These are phyloP conservation scores for Trogon melanurus DNA, from an alignment of 2,113 vertebrate species.

Conservation along the genomic window DNA sequence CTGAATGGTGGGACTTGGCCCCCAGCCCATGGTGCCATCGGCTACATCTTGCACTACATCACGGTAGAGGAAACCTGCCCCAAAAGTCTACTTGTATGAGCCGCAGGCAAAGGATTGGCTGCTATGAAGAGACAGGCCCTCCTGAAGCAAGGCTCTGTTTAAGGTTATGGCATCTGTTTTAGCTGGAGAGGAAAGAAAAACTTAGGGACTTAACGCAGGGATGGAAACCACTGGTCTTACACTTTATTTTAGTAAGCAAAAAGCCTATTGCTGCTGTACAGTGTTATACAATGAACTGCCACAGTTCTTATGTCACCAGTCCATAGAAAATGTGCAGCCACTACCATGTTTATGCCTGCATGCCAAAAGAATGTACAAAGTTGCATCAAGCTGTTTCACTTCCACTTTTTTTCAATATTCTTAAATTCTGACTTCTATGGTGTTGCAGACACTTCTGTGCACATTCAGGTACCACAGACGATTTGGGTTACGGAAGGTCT, in stretches of 20 bases:
- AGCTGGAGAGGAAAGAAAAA: slow-evolving; percentile 32
- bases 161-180: background rate
- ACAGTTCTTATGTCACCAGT: slow-evolving; percentile 32
- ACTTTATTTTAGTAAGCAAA: slow-evolving; percentile 55
- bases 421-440: slow-evolving; percentile 1
- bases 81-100: background rate
- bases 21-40: background rate
- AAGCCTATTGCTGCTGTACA: slow-evolving; percentile 49
- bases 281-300: slow-evolving; percentile 36
- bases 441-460: background rate
- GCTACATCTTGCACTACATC: accelerated
- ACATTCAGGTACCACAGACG: background rate
- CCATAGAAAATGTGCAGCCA: slow-evolving; percentile 43
- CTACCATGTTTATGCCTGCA: slow-evolving; percentile 17
- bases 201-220: slow-evolving; percentile 32
- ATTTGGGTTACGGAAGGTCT: background rate
- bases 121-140: background rate
- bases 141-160: background rate
- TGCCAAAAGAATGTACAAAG: slow-evolving; percentile 39
- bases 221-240: slow-evolving; percentile 53
- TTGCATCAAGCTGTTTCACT: slow-evolving; percentile 15
- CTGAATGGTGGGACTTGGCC: background rate
- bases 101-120: background rate
- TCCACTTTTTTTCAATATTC: background rate
- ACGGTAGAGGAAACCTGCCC: background rate